Evolutionary conservation across 2,888 invertebrate species (phyloP).

Genomic region (Cataglyphis albicans): DNA sequence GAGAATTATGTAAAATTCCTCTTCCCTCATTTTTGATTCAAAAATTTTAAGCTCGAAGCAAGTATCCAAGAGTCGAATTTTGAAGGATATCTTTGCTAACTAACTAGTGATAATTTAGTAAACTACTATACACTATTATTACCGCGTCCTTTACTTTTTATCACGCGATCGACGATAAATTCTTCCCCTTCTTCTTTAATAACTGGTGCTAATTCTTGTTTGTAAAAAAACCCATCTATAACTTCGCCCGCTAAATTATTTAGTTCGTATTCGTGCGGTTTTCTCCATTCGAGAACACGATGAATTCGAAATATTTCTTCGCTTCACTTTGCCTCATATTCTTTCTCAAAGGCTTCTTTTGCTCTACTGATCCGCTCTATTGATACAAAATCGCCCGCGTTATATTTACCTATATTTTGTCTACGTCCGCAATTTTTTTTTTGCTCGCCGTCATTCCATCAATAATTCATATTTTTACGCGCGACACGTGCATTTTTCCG

Average conservation of each 20-base stretch:
- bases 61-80: background rate
- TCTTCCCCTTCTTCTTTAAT: too few relatives aligned
- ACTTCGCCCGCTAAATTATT: background rate
- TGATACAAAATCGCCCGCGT: background rate
- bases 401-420: background rate
- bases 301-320: background rate
- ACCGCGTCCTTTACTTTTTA: background rate
- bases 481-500: too few relatives aligned
- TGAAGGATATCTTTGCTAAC: background rate
- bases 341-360: background rate
- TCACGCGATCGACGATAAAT: too few relatives aligned
- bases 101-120: background rate
- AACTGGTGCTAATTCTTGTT: background rate
- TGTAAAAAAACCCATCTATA: conserved; percentile 1
- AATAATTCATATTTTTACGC: too few relatives aligned
- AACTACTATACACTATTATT: background rate
- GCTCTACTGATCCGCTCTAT: background rate
- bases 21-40: too few relatives aligned
- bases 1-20: too few relatives aligned
- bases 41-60: background rate
- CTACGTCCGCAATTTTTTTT: background rate
- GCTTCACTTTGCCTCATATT: background rate
- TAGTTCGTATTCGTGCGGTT: background rate
- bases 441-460: too few relatives aligned
- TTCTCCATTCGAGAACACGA: background rate